Evolutionary conservation across 2,888 invertebrate genomes (phyloP).

Genomic region (Augiades crinisus): DNA sequence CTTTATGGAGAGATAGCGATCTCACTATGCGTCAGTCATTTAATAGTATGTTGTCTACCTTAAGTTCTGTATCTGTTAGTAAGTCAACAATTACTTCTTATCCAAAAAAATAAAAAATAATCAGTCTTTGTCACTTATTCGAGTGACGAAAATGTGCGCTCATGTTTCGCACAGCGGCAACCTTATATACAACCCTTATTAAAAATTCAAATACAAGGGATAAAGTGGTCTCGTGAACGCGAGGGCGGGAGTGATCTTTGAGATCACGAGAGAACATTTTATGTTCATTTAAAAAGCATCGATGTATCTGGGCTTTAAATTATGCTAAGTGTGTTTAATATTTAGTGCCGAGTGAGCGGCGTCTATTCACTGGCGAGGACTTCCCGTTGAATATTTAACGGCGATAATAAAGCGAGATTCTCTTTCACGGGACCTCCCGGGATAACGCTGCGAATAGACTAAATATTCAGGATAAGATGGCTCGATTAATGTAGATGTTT

Average conservation of each 20-base stretch:
- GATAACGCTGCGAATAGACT: constrained; percentile 7
- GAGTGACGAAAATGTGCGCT: too few species aligned
- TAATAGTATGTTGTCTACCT: too few species aligned
- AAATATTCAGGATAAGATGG: constrained; percentile 6
- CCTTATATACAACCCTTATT: constrained; percentile 33
- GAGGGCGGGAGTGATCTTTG: constrained; percentile 47
- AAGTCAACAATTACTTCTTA: too few species aligned
- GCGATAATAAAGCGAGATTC: constrained; percentile 24
- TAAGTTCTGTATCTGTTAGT: too few species aligned
- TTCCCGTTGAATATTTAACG: constrained; percentile 25
- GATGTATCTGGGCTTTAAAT: constrained; percentile 38
- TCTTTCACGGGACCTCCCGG: constrained; percentile 18
- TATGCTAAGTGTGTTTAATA: constrained; percentile 39
- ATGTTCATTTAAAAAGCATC: constrained; percentile 53
- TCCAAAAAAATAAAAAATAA: too few species aligned
- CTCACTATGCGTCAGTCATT: too few species aligned
- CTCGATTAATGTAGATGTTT: neutral
- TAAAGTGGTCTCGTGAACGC: constrained; percentile 34
- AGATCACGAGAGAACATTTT: constrained; percentile 64
- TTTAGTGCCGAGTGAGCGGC: constrained; percentile 27
- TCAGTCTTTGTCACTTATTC: too few species aligned
- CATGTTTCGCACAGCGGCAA: neutral
- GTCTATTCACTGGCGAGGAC: constrained; percentile 17
- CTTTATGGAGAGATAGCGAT: too few species aligned
- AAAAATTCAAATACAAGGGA: constrained; percentile 42